phyloP scores from a whole-genome alignment of 2,113 vertebrate genomes.

The Electrona antarctica region DNA sequence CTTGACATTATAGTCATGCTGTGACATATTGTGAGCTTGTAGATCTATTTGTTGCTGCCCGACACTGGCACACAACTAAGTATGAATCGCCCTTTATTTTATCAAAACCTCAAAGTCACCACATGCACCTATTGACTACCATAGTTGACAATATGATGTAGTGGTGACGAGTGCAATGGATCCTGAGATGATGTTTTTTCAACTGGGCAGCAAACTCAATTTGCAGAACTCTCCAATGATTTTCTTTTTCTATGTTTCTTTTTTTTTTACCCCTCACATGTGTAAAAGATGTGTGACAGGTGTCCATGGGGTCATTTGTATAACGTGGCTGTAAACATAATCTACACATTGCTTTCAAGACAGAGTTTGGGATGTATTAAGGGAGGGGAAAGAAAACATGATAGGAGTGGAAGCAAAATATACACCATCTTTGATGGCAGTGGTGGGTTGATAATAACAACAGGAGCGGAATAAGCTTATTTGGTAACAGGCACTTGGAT shows the following conservation, averaged over 20 bases:
- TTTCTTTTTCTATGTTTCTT: constrained; percentile 3
- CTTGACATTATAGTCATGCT: not conserved
- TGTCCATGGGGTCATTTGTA: not conserved
- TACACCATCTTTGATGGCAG: no score
- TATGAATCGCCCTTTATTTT: not conserved
- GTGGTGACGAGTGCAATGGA: constrained; percentile 46
- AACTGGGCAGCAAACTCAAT: constrained; percentile 55
- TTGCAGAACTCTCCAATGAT: constrained; percentile 61
- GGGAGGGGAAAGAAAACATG: no score
- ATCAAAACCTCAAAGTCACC: constrained; percentile 46
- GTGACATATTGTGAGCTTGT: no score
- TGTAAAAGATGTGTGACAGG: constrained; percentile 70
- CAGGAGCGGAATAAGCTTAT: no score
- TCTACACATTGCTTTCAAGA: not conserved
- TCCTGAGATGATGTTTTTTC: constrained; percentile 48
- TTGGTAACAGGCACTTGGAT: not conserved
- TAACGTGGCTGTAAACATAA: not conserved
- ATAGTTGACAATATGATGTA: constrained; percentile 60
- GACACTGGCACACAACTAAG: not conserved
- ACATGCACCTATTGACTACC: constrained; percentile 32
- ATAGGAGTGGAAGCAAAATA: no score
- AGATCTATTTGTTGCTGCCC: not conserved
- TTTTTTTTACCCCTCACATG: constrained; percentile 10
- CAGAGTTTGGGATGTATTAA: not conserved
- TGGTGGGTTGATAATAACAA: no score